phyloP scores from a whole-genome alignment of 2,888 invertebrate genomes.

The Athalia cordata region DNA sequence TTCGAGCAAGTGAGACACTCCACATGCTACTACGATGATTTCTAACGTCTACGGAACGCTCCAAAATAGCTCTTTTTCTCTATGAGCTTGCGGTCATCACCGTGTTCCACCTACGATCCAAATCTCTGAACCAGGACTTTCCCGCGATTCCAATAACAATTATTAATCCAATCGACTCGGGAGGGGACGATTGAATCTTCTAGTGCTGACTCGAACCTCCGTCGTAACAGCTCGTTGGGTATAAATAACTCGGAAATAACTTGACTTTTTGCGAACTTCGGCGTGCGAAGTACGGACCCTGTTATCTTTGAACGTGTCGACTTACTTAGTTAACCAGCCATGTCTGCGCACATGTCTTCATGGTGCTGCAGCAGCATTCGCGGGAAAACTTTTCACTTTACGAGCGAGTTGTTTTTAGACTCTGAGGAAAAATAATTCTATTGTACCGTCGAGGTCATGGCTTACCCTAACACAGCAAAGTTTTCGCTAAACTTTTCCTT shows the following conservation, averaged over 20 bases:
- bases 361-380: constrained; percentile 38
- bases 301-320: constrained; percentile 71
- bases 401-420: constrained; percentile 52
- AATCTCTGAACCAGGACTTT: no score
- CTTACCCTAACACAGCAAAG: constrained; percentile 16
- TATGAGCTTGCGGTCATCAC: background rate
- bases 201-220: constrained; percentile 4
- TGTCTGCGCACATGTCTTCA: constrained; percentile 56
- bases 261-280: constrained; percentile 35
- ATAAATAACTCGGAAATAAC: constrained; percentile 30
- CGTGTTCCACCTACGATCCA: background rate
- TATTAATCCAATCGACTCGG: no score
- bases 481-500: background rate
- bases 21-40: constrained; percentile 43
- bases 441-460: constrained; percentile 26
- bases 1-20: constrained; percentile 46
- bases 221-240: constrained; percentile 19
- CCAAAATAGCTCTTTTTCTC: constrained; percentile 32
- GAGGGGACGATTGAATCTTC: background rate
- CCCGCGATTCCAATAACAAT: background rate
- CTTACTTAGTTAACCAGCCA: constrained; percentile 72
- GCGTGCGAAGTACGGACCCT: constrained; percentile 68
- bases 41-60: constrained; percentile 43
- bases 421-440: constrained; percentile 38
- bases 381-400: constrained; percentile 68